Conservation (phyloP, 2,113 vertebrate species). For the Lepidothrix coronata region DNA sequence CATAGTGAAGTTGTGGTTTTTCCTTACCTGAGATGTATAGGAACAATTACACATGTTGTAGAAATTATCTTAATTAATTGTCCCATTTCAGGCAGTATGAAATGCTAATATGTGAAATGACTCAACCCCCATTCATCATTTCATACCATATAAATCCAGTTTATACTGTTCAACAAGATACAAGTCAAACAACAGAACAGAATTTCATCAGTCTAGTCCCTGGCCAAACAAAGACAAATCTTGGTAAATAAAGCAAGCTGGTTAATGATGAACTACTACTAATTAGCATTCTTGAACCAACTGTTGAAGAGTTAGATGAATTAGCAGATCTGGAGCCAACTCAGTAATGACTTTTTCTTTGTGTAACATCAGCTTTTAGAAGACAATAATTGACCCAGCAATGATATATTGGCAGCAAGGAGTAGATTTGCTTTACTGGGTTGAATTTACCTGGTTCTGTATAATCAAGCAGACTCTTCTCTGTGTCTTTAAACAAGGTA, state of each 20-base stretch:
- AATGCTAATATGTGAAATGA: neutral
- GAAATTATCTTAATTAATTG: neutral
- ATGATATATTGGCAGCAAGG: neutral
- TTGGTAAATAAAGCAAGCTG: neutral
- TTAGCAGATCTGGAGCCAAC: neutral
- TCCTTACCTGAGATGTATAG: neutral
- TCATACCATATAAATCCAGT: neutral
- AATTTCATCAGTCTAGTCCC: neutral
- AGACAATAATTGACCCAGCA: neutral
- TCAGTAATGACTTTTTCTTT: conserved; percentile 6
- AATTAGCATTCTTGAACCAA: conserved; percentile 13
- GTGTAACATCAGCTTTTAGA: neutral
- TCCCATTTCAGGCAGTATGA: neutral
- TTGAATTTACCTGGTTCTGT: neutral
- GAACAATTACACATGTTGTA: neutral
- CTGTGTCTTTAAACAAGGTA: neutral
- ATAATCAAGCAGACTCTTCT: neutral
- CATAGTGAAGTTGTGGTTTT: neutral
- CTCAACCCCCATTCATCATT: neutral
- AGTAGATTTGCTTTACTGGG: neutral
- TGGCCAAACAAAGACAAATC: neutral
- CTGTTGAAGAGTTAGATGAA: neutral
- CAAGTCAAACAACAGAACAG: neutral
- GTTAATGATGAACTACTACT: neutral
- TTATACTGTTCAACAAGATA: neutral